Base-by-base conservation (phyloP, 1,140 invertebrate genomes). In the Dendrolimus kikuchii region DNA sequence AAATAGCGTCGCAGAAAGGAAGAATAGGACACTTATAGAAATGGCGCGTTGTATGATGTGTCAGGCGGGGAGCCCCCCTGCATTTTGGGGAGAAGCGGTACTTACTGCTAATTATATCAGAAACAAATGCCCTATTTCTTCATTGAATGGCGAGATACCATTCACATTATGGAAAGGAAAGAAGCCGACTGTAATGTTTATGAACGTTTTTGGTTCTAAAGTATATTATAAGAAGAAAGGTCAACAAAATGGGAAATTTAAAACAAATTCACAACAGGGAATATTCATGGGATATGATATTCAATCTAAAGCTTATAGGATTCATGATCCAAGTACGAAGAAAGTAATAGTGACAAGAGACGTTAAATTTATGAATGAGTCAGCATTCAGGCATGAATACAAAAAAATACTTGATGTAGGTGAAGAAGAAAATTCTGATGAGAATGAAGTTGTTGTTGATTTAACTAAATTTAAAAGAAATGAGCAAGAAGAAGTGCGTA, bases 111-210 rank as follows among this genome's bases (percentile, higher is more conserved):
- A 53, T 38, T 53, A 53, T n/a, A 52, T 52, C 43, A 42, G 50
- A 39, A 53, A 57, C 44, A 37, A 8, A n/a, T 52, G 50, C 8
- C 50, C 54, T 40, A 64, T 51, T 50, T 40, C 10, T 45, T 40
- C 55, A 7, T 52, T 62, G 23, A 54, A 60, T 46, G 46, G 53
- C 46, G 7, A 47, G 45, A 56, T 62, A 49, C 53, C 56, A 36
- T 55, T 53, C 47, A 59, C 41, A n/a, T 4, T 59, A 38, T 59
- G 53, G 52, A 62, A 37, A 53, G 57, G 81, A 67, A 69, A 70
- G 40, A 78, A 77, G 45, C 75, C 81, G 44, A 54, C 56, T 8
- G 56, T 63, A 40, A 53, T 44, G 10, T 63, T 56, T n/a, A 59
- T 59, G 51, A 49, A 54, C 5, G 39, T 46, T 5, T 63, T 63